Percentiles rank a stretch among this genome's conserved stretches.
These are phyloP conservation scores for Crocodylus rhombifer DNA, from an alignment of 2,797 vertebrate species.

Conservation along the genomic window DNA sequence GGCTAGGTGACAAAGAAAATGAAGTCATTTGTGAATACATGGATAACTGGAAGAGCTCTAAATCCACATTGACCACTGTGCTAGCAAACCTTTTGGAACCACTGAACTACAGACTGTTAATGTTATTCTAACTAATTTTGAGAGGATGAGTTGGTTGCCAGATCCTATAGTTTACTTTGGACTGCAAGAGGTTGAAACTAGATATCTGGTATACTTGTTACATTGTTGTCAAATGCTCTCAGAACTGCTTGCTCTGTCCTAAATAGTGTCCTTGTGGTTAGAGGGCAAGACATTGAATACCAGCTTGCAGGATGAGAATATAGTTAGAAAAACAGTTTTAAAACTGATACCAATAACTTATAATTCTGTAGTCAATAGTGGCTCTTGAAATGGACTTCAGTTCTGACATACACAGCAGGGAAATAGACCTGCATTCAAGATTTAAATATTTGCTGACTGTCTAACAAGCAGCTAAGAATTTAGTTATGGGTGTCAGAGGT, in stretches of 20 bases:
- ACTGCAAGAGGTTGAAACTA: background rate
- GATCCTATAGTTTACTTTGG: background rate
- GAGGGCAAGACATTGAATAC: background rate
- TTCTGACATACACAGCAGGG: background rate
- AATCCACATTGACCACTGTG: background rate
- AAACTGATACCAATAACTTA: background rate
- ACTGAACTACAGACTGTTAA: background rate
- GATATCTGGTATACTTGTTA: background rate
- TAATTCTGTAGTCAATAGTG: background rate
- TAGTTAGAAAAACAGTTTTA: background rate
- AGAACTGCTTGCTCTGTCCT: background rate
- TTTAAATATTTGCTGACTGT: background rate
- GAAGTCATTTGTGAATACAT: slow-evolving; percentile 7
- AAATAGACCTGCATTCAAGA: background rate
- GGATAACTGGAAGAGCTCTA: slow-evolving; percentile 14
- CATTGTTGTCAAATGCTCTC: background rate
- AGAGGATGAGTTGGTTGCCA: background rate
- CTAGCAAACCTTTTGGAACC: background rate
- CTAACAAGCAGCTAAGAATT: background rate
- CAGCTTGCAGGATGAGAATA: background rate
- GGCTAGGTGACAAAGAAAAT: background rate
- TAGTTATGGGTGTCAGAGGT: background rate
- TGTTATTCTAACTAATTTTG: background rate
- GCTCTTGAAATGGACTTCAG: background rate
- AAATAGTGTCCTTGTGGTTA: background rate